Base-by-base conservation (phyloP, 2,113 vertebrate genomes). In the Romanogobio albipinnatus region DNA sequence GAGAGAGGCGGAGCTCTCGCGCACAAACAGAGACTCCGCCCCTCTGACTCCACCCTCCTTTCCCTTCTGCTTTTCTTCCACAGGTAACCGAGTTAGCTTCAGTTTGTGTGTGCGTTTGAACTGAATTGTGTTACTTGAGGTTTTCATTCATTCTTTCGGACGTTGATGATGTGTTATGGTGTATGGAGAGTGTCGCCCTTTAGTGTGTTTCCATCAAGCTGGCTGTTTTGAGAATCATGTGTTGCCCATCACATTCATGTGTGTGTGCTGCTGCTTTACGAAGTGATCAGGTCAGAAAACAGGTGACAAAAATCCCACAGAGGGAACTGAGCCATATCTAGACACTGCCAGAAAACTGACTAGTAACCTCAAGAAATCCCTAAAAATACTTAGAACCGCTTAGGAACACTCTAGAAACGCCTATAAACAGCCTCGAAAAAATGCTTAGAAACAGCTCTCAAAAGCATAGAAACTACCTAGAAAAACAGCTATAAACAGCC, bases 41-140 rank as follows among this genome's bases (percentile, higher is more conserved):
- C 87, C 51, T 79, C 86, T 26, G 86, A 89, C 77, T 47, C 88
- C 49, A 49, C 81, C 43, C 64, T 87, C 33, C 33, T 79, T 29
- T 87, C 88, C 7, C 51, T 86, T 33, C 66, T 89, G 81, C 73
- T 86, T 61, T 86, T 89, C 73, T 79, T 86, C 24, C 71, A 59
- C 64, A 86, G 88, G 88, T 89, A 89, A 87, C 36, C 26, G 29
- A 51, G 59, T 49, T 51, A 45, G 64, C 59, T n/a, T 43, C 3
- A 13, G 9, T 77, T 22, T 39, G 5, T 58, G 71, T 86, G 58
- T 13, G 49, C 75, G 17, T 56, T 56, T 56, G 5, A 56, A 53
- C 5, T 53, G 51, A 47, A 29, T 39, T 26, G 68, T 59, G 53
- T 75, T 36, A 33, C 19, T 36, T 58, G 24, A 17, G 11, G 29